A percentile compares a stretch with the other conserved stretches of the same genome.
phyloP scores from a whole-genome alignment of 2,113 vertebrate species.

The Fulmarus glacialis region DNA sequence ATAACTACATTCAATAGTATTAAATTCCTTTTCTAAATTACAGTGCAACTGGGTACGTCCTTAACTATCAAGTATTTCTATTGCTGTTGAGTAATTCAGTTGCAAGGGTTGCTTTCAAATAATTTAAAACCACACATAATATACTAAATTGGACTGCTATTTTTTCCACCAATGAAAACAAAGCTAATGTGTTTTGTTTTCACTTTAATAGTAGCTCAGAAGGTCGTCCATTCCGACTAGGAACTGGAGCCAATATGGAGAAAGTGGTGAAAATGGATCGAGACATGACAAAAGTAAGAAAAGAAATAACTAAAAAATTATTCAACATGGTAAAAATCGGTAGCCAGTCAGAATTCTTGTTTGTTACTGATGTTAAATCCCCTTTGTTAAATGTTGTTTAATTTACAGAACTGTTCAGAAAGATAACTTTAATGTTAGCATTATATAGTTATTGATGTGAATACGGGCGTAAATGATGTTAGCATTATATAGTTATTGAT shows the following conservation, averaged over 20 bases:
- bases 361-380: background rate
- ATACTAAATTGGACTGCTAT: background rate
- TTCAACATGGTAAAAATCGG: rapidly evolving
- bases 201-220: conserved; percentile 89
- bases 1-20: background rate
- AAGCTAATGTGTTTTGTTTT: background rate
- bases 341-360: background rate
- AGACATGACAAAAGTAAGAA: conserved; percentile 95
- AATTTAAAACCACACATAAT: background rate
- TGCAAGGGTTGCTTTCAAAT: background rate
- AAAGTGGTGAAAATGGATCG: conserved; percentile 99
- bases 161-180: background rate
- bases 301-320: background rate
- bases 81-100: background rate
- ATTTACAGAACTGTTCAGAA: background rate
- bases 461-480: too few species aligned
- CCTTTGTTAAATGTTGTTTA: background rate
- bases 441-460: background rate
- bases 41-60: background rate
- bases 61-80: background rate
- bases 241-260: conserved; percentile 98
- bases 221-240: conserved; percentile 94
- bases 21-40: background rate
- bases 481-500: background rate
- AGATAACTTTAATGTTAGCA: background rate